A percentile compares a stretch with the other conserved stretches of the same genome.
Evolutionary conservation across 2,113 vertebrate species (phyloP).

Genomic region (Phodopus roborovskii): DNA sequence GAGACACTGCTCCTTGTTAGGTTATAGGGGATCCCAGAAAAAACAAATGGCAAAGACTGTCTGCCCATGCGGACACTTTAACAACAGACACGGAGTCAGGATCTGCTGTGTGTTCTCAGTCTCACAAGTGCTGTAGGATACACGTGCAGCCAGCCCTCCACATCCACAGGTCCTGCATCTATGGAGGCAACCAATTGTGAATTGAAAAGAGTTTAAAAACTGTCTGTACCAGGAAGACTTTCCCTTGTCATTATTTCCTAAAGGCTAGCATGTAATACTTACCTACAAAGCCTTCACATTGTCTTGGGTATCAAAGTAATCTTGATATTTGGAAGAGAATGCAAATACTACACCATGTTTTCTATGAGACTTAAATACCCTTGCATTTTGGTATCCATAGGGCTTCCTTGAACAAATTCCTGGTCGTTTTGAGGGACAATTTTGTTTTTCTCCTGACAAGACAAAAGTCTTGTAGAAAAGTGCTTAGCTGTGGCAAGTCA

Average conservation of each 20-base stretch:
- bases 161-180: fast-evolving
- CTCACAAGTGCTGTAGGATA: background rate
- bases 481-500: background rate
- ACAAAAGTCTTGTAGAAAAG: no score
- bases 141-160: background rate
- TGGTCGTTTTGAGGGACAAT: background rate
- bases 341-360: background rate
- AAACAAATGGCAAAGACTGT: background rate
- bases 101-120: background rate
- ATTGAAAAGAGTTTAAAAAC: background rate
- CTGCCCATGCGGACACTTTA: background rate
- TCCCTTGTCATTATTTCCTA: background rate
- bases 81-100: background rate
- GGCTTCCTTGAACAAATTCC: background rate
- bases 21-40: background rate
- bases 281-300: background rate
- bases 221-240: background rate
- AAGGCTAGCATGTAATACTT: background rate
- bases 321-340: background rate
- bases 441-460: background rate
- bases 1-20: background rate
- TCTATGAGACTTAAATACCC: background rate
- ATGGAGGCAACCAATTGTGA: background rate
- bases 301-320: background rate
- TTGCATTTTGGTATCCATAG: background rate